Conservation (phyloP, 1,140 invertebrate genomes). For the Carcinoscorpius rotundicauda region DNA sequence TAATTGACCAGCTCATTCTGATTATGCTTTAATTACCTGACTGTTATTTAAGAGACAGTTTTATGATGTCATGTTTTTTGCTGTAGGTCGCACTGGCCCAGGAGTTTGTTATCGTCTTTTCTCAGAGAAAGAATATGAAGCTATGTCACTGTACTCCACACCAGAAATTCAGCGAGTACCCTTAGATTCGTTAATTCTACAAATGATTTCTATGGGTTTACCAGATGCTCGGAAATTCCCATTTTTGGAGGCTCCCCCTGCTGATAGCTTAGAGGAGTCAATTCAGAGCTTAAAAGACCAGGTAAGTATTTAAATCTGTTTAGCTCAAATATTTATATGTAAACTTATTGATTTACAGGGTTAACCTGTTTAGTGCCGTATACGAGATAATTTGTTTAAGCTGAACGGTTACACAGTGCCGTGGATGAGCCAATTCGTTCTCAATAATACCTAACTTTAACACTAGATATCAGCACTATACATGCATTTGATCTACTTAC, state of each 20-base stretch:
- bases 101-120: constrained; percentile 74
- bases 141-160: constrained; percentile 60
- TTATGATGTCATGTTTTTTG: constrained; percentile 4
- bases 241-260: constrained; percentile 76
- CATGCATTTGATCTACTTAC: too few species aligned
- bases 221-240: constrained; percentile 85
- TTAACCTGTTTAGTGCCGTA: too few species aligned
- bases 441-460: too few species aligned
- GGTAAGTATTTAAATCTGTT: constrained; percentile 37
- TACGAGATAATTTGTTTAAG: too few species aligned
- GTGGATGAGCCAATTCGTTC: too few species aligned
- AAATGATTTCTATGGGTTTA: constrained; percentile 91
- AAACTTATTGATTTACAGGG: too few species aligned
- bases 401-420: too few species aligned
- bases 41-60: not conserved
- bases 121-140: constrained; percentile 69
- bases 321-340: not conserved
- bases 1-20: too few species aligned
- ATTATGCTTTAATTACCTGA: too few species aligned
- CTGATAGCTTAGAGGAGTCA: constrained; percentile 72
- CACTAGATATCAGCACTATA: too few species aligned
- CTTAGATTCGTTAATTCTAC: constrained; percentile 77
- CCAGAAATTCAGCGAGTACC: constrained; percentile 88
- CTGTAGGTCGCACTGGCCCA: constrained; percentile 43
- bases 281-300: constrained; percentile 76